Conservation (phyloP, 2,113 vertebrate genomes). For the Platanista minor region DNA sequence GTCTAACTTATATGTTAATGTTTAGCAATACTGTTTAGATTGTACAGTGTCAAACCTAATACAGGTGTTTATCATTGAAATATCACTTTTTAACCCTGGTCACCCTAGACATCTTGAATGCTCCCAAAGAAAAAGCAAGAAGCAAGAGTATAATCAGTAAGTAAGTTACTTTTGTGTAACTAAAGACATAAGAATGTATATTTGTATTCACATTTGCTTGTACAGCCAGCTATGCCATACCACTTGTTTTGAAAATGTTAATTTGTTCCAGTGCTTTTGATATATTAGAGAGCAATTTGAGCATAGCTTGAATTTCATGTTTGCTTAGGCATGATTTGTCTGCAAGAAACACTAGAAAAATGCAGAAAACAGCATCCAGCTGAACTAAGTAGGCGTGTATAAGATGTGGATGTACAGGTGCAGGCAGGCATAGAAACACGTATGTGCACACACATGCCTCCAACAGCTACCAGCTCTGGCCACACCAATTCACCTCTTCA, state of each 20-base stretch:
- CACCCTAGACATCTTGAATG: background rate
- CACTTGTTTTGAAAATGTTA: background rate
- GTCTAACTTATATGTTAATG: background rate
- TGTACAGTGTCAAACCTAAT: background rate
- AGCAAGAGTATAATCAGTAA: background rate
- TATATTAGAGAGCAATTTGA: background rate
- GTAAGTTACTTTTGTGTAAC: background rate
- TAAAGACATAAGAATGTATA: background rate
- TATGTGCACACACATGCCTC: accelerated
- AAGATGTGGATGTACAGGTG: background rate
- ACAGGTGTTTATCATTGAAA: background rate
- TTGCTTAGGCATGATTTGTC: background rate
- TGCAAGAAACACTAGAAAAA: background rate
- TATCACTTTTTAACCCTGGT: background rate
- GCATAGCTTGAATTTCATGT: background rate
- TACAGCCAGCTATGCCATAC: background rate
- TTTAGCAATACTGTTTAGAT: background rate
- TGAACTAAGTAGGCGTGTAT: background rate
- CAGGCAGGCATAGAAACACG: background rate
- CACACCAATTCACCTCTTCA: no score
- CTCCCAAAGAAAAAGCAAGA: background rate
- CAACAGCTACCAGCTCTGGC: background rate
- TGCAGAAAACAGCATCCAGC: background rate
- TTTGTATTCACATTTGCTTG: background rate
- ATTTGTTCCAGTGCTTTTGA: background rate